Base-by-base conservation (phyloP, 2,888 invertebrate species). In the Iphiclides podalirius region DNA sequence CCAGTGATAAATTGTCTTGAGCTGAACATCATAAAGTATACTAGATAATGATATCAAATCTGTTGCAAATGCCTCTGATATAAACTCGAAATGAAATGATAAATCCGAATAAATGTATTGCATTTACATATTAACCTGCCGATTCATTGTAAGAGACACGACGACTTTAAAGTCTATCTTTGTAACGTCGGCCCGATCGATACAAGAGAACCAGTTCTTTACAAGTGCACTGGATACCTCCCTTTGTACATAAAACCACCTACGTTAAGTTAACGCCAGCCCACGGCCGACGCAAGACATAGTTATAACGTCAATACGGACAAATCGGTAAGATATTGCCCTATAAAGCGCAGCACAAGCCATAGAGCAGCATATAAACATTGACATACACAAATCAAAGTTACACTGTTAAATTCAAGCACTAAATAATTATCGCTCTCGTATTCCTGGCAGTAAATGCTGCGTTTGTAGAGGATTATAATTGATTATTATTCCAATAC, bases 201-300 rank as follows among this genome's bases (percentile, higher is more conserved):
- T 49, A 34, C 26, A 39, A 16, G 20, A 20, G 28, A 54, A 56
- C 56, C 65, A 64, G 67, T 66, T 68, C 67, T 61, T 57, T 70
- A 67, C 70, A 75, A 74, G 75, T 74, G 72, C 62, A 59, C 61
- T 66, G 64, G 67, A 71, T 71, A 71, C 69, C 66, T 72, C 66
- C 66, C 70, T 79, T 76, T 76, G 85, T 84, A 82, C 79, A 81
- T 79, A 81, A 72, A 50, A 66, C 71, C 65, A 52, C 83, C 83
- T 77, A 82, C 84, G 71, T 72, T 48, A 60, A 65, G 67, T 71
- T 74, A 75, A 70, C 74, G 61, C 71, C 67, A 52, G 58, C 79
- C 79, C 68, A 79, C 80, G 73, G 69, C 42, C 61, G 63, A 76
- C 74, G 73, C 74, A 11, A 31, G 31, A 11, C 76, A 79, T 74